A percentile compares a stretch with the other conserved stretches of the same genome.
phyloP scores from a whole-genome alignment of 2,888 invertebrate genomes.

The Heliconius charithonia region DNA sequence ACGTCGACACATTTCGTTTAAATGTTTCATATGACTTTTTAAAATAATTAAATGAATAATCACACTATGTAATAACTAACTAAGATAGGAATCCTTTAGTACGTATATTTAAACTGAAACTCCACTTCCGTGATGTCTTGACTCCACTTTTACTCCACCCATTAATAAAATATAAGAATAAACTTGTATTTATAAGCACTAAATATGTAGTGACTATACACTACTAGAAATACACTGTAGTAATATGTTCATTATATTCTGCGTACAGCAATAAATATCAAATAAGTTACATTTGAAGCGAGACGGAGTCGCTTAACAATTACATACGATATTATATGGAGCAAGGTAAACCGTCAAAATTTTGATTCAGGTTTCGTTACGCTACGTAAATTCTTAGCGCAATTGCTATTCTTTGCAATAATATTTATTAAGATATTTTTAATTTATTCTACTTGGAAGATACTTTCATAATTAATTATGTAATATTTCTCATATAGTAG shows the following conservation, averaged over 20 bases:
- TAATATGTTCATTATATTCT: slow-evolving; percentile 9
- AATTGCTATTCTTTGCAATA: slow-evolving; percentile 11
- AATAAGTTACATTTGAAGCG: slow-evolving; percentile 33
- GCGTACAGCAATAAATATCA: slow-evolving; percentile 12
- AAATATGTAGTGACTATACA: background rate
- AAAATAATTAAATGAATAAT: background rate
- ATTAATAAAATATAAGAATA: too few species aligned
- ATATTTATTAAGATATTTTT: background rate
- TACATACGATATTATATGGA: slow-evolving; percentile 37
- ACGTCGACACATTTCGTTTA: slow-evolving; percentile 1
- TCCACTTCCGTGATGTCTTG: background rate
- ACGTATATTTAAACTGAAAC: background rate
- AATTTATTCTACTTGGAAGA: background rate
- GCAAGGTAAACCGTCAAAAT: slow-evolving; percentile 39
- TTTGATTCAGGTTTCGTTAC: slow-evolving; percentile 33
- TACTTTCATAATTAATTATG: too few species aligned
- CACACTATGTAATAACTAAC: background rate
- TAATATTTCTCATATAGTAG: background rate
- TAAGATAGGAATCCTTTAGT: background rate
- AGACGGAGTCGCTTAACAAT: slow-evolving; percentile 36
- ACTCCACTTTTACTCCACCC: too few species aligned
- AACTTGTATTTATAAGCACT: background rate
- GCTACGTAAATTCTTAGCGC: slow-evolving; percentile 17
- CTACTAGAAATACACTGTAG: slow-evolving; percentile 5
- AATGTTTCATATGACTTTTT: background rate